Evolutionary conservation across 2,113 vertebrate species (phyloP).

Genomic region (Thymallus thymallus): DNA sequence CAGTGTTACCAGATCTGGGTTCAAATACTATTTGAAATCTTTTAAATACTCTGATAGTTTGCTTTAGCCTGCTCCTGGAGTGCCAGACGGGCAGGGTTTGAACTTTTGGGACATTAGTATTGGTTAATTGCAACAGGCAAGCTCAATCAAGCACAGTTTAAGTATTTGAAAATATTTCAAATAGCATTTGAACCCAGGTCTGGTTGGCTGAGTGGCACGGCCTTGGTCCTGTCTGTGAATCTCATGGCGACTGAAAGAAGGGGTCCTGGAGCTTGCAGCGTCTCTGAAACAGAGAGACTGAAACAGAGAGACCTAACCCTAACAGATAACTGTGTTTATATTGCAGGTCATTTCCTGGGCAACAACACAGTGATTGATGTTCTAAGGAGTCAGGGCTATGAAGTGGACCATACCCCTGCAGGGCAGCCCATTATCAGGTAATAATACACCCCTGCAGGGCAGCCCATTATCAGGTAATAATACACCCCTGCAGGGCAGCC

Average conservation of each 20-base stretch:
- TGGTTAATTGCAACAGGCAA: no score
- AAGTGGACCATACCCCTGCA: slow-evolving; percentile 85
- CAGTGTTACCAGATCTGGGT: no score
- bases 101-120: no score
- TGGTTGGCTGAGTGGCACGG: not conserved
- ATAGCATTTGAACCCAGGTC: no score
- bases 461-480: slow-evolving; percentile 81
- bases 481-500: slow-evolving; percentile 81
- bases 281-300: slow-evolving; percentile 6
- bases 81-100: no score
- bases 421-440: slow-evolving; percentile 83
- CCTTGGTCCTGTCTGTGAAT: not conserved
- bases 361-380: slow-evolving; percentile 90
- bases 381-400: slow-evolving; percentile 81
- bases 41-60: no score
- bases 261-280: not conserved
- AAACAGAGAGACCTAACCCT: not conserved
- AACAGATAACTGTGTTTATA: slow-evolving; percentile 48
- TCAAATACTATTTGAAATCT: no score
- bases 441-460: slow-evolving; percentile 66
- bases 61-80: no score
- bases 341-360: slow-evolving; percentile 89
- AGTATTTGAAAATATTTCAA: no score
- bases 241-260: no score
- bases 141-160: no score